Conservation (phyloP, 2,113 vertebrate genomes). For the Pluvianellus socialis region DNA sequence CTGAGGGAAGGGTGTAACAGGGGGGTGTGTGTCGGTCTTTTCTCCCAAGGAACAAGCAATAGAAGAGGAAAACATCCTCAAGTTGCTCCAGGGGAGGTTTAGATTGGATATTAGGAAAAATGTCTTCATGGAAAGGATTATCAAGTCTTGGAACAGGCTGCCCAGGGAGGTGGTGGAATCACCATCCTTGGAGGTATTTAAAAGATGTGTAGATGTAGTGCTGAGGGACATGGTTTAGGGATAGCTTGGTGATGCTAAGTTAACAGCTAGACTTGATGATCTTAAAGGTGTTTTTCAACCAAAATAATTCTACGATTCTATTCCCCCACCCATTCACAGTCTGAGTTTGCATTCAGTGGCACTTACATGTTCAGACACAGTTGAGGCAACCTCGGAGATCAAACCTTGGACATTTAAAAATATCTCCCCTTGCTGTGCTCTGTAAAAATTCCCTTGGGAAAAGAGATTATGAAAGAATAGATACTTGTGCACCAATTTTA, state of each 20-base stretch:
- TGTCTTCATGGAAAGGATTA: neutral
- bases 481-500: constrained; percentile 29
- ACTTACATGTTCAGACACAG: fast-evolving
- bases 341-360: neutral
- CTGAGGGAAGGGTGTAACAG: neutral
- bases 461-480: neutral
- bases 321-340: neutral
- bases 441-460: neutral
- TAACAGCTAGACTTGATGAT: neutral
- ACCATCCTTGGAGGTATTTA: neutral
- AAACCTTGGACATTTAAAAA: neutral
- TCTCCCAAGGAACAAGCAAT: neutral
- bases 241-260: neutral
- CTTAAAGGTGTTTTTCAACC: neutral
- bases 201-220: neutral
- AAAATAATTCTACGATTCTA: neutral
- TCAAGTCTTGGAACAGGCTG: neutral
- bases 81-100: neutral
- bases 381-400: neutral
- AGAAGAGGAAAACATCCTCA: neutral
- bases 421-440: neutral
- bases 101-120: neutral
- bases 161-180: neutral
- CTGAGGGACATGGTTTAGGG: neutral
- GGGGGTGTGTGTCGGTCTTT: neutral